Conservation (phyloP, 1,140 invertebrate genomes). For the Scaptomyza hsui region DNA sequence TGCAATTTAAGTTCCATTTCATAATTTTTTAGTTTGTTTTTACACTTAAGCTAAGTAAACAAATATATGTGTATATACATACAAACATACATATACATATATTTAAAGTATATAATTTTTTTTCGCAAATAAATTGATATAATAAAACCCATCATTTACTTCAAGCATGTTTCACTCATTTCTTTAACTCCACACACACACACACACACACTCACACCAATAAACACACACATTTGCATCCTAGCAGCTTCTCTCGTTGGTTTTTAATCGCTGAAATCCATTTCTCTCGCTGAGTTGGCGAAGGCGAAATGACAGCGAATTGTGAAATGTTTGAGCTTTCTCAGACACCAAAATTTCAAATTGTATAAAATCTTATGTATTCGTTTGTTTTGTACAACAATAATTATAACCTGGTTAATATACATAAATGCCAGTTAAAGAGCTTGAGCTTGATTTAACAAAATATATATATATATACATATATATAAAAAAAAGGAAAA, state of each 20-base stretch:
- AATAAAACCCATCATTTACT: slow-evolving; percentile 26
- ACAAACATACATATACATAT: slow-evolving; percentile 25
- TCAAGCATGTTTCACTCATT: slow-evolving; percentile 50
- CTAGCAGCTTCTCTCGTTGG: not conserved
- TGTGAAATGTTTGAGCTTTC: slow-evolving; percentile 17
- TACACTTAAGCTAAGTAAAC: slow-evolving; percentile 40
- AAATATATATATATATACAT: not conserved
- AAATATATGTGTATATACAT: slow-evolving; percentile 19
- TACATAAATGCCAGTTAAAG: slow-evolving; percentile 13
- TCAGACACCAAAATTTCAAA: slow-evolving; percentile 1
- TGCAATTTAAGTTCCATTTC: slow-evolving; percentile 81
- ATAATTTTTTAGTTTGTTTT: slow-evolving; percentile 61
- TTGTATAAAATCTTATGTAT: slow-evolving; percentile 4
- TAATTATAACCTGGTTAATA: slow-evolving; percentile 16
- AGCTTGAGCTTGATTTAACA: slow-evolving; percentile 44
- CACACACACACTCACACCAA: slow-evolving; percentile 9
- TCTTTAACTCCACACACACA: slow-evolving; percentile 14
- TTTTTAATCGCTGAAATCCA: slow-evolving; percentile 1
- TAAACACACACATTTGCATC: slow-evolving; percentile 14
- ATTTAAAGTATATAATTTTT: slow-evolving; percentile 48
- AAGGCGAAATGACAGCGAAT: not conserved
- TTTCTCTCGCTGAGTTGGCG: not conserved
- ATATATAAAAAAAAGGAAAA: not conserved
- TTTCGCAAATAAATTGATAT: slow-evolving; percentile 55
- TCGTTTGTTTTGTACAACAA: slow-evolving; percentile 26